Evolutionary conservation across 2,888 invertebrate species (phyloP).

Genomic region (Lycaena phlaeas): DNA sequence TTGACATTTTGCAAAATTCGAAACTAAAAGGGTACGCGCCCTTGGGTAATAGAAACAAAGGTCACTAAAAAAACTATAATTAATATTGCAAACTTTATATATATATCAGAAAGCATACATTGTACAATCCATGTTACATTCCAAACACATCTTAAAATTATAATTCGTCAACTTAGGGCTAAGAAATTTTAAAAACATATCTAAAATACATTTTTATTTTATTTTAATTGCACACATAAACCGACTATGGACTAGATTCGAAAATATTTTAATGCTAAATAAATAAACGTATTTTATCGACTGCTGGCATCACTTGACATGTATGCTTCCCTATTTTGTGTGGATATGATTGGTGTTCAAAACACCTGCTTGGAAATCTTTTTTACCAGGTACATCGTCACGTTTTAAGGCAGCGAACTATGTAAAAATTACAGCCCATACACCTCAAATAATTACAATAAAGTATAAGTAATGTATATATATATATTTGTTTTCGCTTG

Average conservation of each 20-base stretch:
- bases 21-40: too few relatives aligned
- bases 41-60: too few relatives aligned
- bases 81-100: conserved; percentile 35
- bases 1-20: too few relatives aligned
- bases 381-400: too few relatives aligned
- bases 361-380: conserved; percentile 3
- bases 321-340: conserved; percentile 3
- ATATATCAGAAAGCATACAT: conserved; percentile 51
- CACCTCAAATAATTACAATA: too few relatives aligned
- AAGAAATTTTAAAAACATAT: conserved; percentile 9
- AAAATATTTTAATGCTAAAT: conserved; percentile 4
- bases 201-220: conserved; percentile 9
- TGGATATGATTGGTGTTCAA: not conserved
- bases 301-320: not conserved
- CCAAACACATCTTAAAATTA: conserved; percentile 15
- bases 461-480: too few relatives aligned
- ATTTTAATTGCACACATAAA: conserved; percentile 10
- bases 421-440: too few relatives aligned
- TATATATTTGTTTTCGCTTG: too few relatives aligned
- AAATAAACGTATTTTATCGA: not conserved
- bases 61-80: conserved; percentile 13
- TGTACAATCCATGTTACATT: conserved; percentile 26
- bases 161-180: conserved; percentile 11
- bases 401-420: too few relatives aligned
- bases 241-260: not conserved